Base-by-base conservation (phyloP, 2,113 vertebrate genomes). In the Anolis carolinensis region DNA sequence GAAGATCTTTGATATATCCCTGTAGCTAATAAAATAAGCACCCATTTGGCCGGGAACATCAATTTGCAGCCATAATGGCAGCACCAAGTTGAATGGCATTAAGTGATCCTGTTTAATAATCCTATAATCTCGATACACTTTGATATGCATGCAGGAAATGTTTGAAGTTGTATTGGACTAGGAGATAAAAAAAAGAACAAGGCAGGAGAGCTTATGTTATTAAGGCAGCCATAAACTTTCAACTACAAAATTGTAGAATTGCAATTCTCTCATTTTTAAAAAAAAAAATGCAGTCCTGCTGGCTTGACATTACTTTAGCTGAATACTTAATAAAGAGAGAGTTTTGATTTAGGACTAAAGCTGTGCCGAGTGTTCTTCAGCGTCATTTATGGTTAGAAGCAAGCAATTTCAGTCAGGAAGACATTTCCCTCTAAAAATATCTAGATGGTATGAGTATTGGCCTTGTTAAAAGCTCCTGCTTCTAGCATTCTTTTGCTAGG, bases 21-120 rank as follows among this genome's bases (percentile, higher is more conserved):
- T 74, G 72, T 89, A 85, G 86, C 88, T 92, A 91, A 90, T 88
- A 86, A 92, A 89, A 75, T 88, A 86, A 70, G 68, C 73, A 85
- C 23, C 50, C 80, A 27, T 81, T 87, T 79, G 67, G 71, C 30
- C 79, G 78, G 85, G 90, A 92, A 81, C 85, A 55, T 75, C 80
- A 89, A 27, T 59, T 25, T 72, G 87, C 92, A 92, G 90, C 62
- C 86, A 25, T 75, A 85, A 82, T 68, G 59, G 32, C 27, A 87
- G 50, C 79, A 63, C 20, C 81, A 89, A 83, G 48, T 36, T 44
- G 86, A 89, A 85, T 62, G 84, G n/a, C 67, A 52, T 90, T 81
- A 89, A 89, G 84, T 71, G 87, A 89, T 86, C 70, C 78, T 36
- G 6, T 80, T 44, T 87, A 81, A 44, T 91, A 93, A 94, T 91